phyloP scores from a whole-genome alignment of 2,888 invertebrate species.

The Ceratothoa steindachneri region DNA sequence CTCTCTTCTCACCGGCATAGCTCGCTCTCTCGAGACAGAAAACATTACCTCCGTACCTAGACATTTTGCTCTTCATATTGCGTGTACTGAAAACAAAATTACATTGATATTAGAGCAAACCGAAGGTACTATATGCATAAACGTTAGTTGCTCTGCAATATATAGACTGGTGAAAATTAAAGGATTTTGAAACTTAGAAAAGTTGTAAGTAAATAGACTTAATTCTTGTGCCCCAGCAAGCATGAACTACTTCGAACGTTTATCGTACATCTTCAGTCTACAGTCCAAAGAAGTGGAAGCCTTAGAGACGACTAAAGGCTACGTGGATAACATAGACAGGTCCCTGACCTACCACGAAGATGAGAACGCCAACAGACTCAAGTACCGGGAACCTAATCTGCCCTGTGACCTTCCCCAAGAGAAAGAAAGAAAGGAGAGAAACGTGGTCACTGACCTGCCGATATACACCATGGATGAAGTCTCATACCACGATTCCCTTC shows the following conservation, averaged over 20 bases:
- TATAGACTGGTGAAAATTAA: too few relatives aligned
- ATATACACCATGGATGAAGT: slow-evolving; percentile 64
- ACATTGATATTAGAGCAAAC: too few relatives aligned
- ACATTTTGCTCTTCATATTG: too few relatives aligned
- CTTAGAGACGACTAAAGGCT: too few relatives aligned
- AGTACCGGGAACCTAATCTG: not conserved
- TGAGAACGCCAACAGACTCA: not conserved
- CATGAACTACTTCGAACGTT: not conserved
- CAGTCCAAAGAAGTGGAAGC: not conserved
- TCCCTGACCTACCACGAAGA: not conserved
- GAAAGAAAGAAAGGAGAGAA: slow-evolving; percentile 1
- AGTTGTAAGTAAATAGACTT: not conserved
- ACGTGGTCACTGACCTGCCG: slow-evolving; percentile 43
- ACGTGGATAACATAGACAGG: too few relatives aligned
- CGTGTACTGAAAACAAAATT: too few relatives aligned
- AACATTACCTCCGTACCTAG: too few relatives aligned
- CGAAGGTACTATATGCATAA: too few relatives aligned
- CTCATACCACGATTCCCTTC: slow-evolving; percentile 65
- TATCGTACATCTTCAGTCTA: not conserved
- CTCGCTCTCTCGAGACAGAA: too few relatives aligned
- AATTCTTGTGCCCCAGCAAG: not conserved
- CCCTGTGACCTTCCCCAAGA: not conserved
- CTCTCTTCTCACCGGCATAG: too few relatives aligned
- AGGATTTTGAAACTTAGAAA: not conserved
- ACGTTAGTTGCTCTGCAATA: too few relatives aligned